Conservation (phyloP, 2,888 invertebrate species). For the Pyrocoelia pectoralis region DNA sequence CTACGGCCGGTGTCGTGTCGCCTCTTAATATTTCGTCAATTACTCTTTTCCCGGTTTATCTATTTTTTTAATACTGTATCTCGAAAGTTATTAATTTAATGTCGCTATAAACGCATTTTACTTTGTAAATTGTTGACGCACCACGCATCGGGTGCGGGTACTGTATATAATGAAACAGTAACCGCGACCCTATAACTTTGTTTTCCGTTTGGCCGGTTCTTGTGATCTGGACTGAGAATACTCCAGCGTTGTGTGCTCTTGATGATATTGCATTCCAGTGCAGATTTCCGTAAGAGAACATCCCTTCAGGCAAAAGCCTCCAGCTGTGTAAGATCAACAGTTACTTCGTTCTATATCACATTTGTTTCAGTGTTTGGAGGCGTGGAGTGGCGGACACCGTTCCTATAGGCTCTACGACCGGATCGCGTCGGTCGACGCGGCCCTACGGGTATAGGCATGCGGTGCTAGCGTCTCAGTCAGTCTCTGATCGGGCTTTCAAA, state of each 20-base stretch:
- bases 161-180: slow-evolving; percentile 58
- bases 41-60: slow-evolving; percentile 40
- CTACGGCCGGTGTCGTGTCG: slow-evolving; percentile 29
- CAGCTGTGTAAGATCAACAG: slow-evolving; percentile 58
- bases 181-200: slow-evolving; percentile 61
- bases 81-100: slow-evolving; percentile 20
- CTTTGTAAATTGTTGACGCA: slow-evolving; percentile 23
- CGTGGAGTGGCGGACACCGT: slow-evolving; percentile 56
- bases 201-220: slow-evolving; percentile 60
- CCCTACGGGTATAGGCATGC: slow-evolving; percentile 42
- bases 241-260: slow-evolving; percentile 57
- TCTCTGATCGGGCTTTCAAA: slow-evolving; percentile 36
- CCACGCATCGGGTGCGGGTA: slow-evolving; percentile 36
- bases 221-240: slow-evolving; percentile 59
- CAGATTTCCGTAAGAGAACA: slow-evolving; percentile 61
- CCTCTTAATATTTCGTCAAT: slow-evolving; percentile 42
- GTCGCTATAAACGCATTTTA: slow-evolving; percentile 6
- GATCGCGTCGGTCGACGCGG: slow-evolving; percentile 47
- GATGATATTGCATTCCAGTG: slow-evolving; percentile 63
- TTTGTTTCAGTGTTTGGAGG: slow-evolving; percentile 58
- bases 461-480: slow-evolving; percentile 38
- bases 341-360: slow-evolving; percentile 58
- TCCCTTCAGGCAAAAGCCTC: slow-evolving; percentile 47
- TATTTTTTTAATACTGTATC: slow-evolving; percentile 12
- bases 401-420: slow-evolving; percentile 55